phyloP scores from a whole-genome alignment of 2,888 invertebrate species.

The Toxonevra muliebris region DNA sequence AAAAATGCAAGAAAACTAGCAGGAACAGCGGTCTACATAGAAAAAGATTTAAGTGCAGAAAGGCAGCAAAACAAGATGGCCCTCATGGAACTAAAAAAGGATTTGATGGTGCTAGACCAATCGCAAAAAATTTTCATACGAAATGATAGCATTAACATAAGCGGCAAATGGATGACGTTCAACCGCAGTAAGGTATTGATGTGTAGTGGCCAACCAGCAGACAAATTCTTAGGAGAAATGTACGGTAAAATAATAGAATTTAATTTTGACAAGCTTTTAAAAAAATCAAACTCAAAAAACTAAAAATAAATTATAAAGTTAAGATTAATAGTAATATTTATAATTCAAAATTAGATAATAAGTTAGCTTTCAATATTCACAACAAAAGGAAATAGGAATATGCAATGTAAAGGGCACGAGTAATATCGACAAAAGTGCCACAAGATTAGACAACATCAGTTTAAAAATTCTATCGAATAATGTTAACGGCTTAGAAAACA shows the following conservation, averaged over 20 bases:
- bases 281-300: constrained; percentile 10
- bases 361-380: no score
- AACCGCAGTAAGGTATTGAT: constrained; percentile 3
- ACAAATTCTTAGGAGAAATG: background rate
- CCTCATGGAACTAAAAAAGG: constrained; percentile 1
- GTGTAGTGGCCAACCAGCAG: background rate
- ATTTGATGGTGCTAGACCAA: background rate
- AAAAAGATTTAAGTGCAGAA: constrained; percentile 7
- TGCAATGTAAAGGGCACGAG: no score
- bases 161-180: background rate
- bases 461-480: no score
- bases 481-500: no score
- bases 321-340: no score
- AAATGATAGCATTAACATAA: constrained; percentile 1
- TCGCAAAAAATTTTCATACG: background rate
- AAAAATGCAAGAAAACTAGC: constrained; percentile 8
- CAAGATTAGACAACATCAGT: no score
- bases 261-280: background rate
- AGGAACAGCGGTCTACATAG: background rate
- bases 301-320: no score
- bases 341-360: no score
- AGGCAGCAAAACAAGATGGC: constrained; percentile 5
- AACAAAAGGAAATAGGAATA: no score
- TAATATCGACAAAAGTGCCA: no score
- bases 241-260: background rate